Conservation (phyloP, 2,113 vertebrate species). For the Charina bottae region DNA sequence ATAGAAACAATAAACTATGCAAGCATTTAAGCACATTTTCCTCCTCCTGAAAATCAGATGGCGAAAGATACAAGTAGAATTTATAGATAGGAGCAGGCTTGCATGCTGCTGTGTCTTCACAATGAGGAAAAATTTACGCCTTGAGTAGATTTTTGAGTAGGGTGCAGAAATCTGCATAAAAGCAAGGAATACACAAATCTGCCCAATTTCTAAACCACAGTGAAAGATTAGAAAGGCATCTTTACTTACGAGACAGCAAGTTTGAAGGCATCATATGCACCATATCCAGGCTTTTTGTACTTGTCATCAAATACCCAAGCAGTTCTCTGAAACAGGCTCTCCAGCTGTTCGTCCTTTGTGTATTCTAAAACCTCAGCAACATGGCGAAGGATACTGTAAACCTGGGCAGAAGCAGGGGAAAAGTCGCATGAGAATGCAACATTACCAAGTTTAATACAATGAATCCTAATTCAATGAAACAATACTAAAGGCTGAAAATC, state of each 20-base stretch:
- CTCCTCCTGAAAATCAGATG: neutral
- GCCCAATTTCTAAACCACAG: neutral
- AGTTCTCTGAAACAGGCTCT: slow-evolving; percentile 95
- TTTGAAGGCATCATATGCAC: slow-evolving; percentile 97
- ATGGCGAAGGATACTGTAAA: slow-evolving; percentile 97
- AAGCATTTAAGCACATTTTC: neutral
- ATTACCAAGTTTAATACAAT: neutral
- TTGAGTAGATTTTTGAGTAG: neutral
- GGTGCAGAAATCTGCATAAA: neutral
- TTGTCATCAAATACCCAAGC: slow-evolving; percentile 99
- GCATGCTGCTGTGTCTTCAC: neutral
- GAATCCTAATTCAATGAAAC: neutral
- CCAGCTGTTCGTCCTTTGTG: slow-evolving; percentile 95
- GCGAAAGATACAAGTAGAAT: neutral
- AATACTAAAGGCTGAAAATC: neutral
- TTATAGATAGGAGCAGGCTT: neutral
- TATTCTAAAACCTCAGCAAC: slow-evolving; percentile 97
- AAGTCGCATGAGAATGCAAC: neutral
- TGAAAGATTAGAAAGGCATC: neutral
- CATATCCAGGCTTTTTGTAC: slow-evolving; percentile 95
- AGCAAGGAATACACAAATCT: neutral
- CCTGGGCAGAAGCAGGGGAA: slow-evolving; percentile 68
- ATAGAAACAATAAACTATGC: slow-evolving; percentile 2
- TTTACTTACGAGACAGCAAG: slow-evolving; percentile 94
- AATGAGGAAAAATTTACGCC: neutral